A percentile compares a stretch with the other conserved stretches of the same genome.
Conservation (phyloP, 2,888 invertebrate species). For the Oligia strigilis region DNA sequence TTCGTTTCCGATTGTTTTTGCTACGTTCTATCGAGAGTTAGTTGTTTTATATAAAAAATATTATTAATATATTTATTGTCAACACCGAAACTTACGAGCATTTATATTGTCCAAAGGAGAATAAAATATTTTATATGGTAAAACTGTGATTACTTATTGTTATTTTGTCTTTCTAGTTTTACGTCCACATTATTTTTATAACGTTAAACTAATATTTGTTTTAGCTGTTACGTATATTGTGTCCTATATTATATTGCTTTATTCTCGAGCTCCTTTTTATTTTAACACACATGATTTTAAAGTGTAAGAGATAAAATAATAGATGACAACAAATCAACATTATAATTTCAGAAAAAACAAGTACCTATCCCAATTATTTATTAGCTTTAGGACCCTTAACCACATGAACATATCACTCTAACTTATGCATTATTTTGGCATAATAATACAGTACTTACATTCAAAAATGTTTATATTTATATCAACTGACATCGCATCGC, state of each 20-base stretch:
- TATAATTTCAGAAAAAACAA: constrained; percentile 14
- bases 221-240: background rate
- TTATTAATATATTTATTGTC: constrained; percentile 38
- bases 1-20: constrained; percentile 64
- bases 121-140: constrained; percentile 29
- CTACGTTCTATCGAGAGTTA: constrained; percentile 47
- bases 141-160: constrained; percentile 19
- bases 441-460: constrained; percentile 50
- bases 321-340: background rate
- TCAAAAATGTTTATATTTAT: constrained; percentile 44
- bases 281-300: constrained; percentile 17
- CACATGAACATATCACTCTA: constrained; percentile 66
- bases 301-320: constrained; percentile 1
- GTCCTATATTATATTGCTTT: background rate
- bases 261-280: constrained; percentile 28
- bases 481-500: constrained; percentile 74
- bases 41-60: constrained; percentile 27
- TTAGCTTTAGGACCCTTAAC: constrained; percentile 25
- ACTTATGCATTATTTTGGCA: constrained; percentile 51
- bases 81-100: constrained; percentile 50
- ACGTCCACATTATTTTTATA: constrained; percentile 28
- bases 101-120: constrained; percentile 16
- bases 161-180: constrained; percentile 31
- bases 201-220: constrained; percentile 19
- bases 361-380: constrained; percentile 20